These are phyloP conservation scores for Melanophora roralis DNA, from an alignment of 2,888 invertebrate species.

Conservation along the genomic window DNA sequence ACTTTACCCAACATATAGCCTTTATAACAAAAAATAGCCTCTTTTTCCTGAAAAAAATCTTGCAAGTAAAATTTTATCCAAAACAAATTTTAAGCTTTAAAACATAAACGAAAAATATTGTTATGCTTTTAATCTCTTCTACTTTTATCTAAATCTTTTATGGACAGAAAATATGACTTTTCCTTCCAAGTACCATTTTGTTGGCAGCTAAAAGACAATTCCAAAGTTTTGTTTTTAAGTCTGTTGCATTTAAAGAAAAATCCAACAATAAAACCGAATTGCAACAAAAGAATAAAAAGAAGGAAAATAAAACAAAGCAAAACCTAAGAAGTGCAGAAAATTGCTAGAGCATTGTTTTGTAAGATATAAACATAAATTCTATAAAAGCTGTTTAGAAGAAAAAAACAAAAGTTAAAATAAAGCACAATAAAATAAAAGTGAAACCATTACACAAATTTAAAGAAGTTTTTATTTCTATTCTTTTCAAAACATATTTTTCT, in stretches of 20 bases:
- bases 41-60: too few species aligned
- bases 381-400: conserved; percentile 27
- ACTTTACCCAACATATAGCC: too few species aligned
- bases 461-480: neutral
- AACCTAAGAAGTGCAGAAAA: conserved; percentile 32
- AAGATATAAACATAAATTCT: conserved; percentile 51
- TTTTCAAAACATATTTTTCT: too few species aligned
- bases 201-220: neutral
- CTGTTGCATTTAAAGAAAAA: conserved; percentile 18
- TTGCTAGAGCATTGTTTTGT: conserved; percentile 37
- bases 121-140: neutral
- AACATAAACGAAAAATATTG: too few species aligned
- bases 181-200: conserved; percentile 15
- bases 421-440: conserved; percentile 10
- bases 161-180: conserved; percentile 32
- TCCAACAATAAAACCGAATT: conserved; percentile 11
- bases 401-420: neutral
- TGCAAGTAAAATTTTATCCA: too few species aligned
- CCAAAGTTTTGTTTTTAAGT: neutral
- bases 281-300: too few species aligned
- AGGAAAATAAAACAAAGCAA: conserved; percentile 15
- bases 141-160: conserved; percentile 20
- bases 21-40: too few species aligned
- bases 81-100: too few species aligned
- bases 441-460: conserved; percentile 16